A percentile compares a stretch with the other conserved stretches of the same genome.
These are phyloP conservation scores for Gymnobelideus leadbeateri DNA, from an alignment of 2,113 vertebrate species.

Conservation along the genomic window DNA sequence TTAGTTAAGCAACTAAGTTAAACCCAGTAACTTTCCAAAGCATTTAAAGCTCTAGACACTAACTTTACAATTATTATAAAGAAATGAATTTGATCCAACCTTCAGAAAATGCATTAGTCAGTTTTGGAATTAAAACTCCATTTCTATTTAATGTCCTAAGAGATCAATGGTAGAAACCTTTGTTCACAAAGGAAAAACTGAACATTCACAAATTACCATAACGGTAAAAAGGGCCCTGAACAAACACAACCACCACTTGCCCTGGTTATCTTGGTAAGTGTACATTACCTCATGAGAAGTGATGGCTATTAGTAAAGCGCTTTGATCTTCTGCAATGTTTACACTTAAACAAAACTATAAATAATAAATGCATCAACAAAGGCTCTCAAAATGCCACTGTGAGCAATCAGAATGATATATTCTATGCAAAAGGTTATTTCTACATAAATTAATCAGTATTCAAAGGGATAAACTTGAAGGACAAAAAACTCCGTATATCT, in stretches of 20 bases:
- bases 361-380: slow-evolving; percentile 3
- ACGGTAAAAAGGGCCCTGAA: background rate
- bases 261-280: slow-evolving; percentile 40
- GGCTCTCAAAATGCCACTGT: slow-evolving; percentile 5
- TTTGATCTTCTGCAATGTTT: slow-evolving; percentile 13
- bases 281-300: slow-evolving; percentile 19
- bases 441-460: slow-evolving; percentile 5
- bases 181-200: background rate
- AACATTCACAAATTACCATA: background rate
- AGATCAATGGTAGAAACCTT: slow-evolving; percentile 9
- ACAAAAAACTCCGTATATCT: background rate
- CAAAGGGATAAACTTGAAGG: slow-evolving; percentile 11
- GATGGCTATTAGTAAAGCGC: slow-evolving; percentile 1
- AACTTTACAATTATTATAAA: slow-evolving; percentile 8
- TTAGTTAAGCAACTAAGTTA: background rate
- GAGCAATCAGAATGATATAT: background rate
- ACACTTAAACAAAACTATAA: background rate
- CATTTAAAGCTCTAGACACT: background rate
- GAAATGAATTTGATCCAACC: slow-evolving; percentile 15
- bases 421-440: background rate
- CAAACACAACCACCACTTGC: background rate
- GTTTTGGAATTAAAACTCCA: background rate
- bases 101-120: slow-evolving; percentile 6
- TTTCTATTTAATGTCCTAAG: background rate
- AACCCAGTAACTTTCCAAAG: background rate